Evolutionary conservation across 2,888 invertebrate species (phyloP), one percentile per base, ranked within the genome.

Genomic region (Thymelicus lineola): DNA sequence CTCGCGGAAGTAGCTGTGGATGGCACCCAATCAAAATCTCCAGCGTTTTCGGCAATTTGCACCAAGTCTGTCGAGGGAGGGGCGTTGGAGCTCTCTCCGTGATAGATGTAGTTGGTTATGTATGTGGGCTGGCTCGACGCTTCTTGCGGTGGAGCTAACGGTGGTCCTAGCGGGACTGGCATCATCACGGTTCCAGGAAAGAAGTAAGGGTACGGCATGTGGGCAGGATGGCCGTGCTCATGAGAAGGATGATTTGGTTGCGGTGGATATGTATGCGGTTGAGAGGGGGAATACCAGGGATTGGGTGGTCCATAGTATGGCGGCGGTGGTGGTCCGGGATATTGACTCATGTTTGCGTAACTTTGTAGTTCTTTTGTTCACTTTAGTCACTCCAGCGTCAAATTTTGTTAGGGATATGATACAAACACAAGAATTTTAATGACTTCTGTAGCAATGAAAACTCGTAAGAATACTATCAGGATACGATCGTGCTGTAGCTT

Each of bases 31-130:
- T 91, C 88, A 65, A 81, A 88, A 1, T 93, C 92, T 66, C 91
- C 93, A 46, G 88, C 82, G 55, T 80, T 80, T 76, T 92, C 91
- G 0, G 86, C 91, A 0, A 90, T 79, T 62, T 86, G 81, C 0
- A 89, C 86, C 72, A 82, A 79, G 48, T 85, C 84, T 4, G 77
- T 70, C 6, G 69, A 48, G 9, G 50, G 61, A 9, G 74, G 42
- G 0, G 74, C 73, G 46, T 77, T 80, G 0, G 85, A 79, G 0
- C 77, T 74, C 38, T 89, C 88, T 35, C 91, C 91, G 35, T 92
- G 90, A 75, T 93, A 93, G 62, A 90, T 89, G 70, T 92, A 89
- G 77, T 93, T 93, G 28, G 93, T 93, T 9, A 93, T 86, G 71
- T 91, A 93, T 0, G 93, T 93, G 0, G 89, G 83, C 46, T 87